Evolutionary conservation across 1,140 invertebrate species (phyloP), one percentile per base, ranked within the genome.

Genomic region (Pentalonia nigronervosa): DNA sequence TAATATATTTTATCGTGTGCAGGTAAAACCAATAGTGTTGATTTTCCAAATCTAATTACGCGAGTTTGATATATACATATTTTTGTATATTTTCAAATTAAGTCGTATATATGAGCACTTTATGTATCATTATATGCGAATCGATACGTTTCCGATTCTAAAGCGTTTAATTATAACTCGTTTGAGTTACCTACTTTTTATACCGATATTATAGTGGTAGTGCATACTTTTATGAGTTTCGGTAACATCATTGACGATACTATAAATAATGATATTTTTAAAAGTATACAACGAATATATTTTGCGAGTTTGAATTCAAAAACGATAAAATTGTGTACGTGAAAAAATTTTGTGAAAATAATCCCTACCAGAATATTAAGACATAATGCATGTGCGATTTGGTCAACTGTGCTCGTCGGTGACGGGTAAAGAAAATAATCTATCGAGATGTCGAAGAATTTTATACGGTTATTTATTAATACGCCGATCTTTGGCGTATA

Each of bases 401-500:
- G 60, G 60, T 76, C 60, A 76, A 76, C 60, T 67, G 25, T 11
- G 11, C 30, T 11, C 30, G 30, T 67, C 30, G 60, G 14, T 0
- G 30, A 17, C n/a, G 30, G 30, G 60, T 76, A 17, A 14, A 76
- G 30, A 34, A 34, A n/a, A 76, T n/a, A 76, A 76, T 76, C 60
- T 14, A 76, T 76, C n/a, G 60, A 76, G 60, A 76, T 76, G 60
- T 76, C 60, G 60, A 76, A n/a, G 4, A 76, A 76, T 76, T 76
- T 76, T 76, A n/a, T 76, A 76, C 60, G 60, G 30, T 76, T 76
- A 76, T 76, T 76, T 76, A 76, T 76, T 76, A 34, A n/a, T n/a
- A 23, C 60, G n/a, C n/a, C 30, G 60, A 34, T 76, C 11, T 76
- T 76, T 76, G 60, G 60, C 30, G 60, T 76, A 76, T n/a, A n/a